Base-by-base conservation (phyloP, 1,140 invertebrate genomes). In the Campodea augens region DNA sequence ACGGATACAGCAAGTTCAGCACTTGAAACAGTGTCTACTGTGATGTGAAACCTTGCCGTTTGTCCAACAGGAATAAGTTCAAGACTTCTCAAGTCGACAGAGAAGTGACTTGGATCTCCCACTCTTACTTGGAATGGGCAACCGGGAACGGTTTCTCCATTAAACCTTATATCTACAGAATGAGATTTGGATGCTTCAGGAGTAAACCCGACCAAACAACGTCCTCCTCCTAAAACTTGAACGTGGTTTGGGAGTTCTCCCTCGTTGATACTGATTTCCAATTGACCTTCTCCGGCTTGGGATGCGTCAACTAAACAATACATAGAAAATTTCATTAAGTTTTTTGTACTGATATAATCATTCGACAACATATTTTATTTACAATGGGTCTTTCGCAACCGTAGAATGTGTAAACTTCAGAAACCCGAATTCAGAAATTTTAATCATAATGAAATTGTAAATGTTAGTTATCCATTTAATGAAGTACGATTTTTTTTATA, bases 241-340 rank as follows among this genome's bases (percentile, higher is more conserved):
- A 97, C 91, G 64, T 96, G 88, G 70, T 97, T 97, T 29, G 91
- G 91, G 25, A 96, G 87, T 71, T 93, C 88, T 49, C 91, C 91
- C 66, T 96, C 88, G 60, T 97, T 96, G 59, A 97, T 91, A 46
- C 89, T 92, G 57, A 96, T 96, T 72, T 96, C 91, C 53, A 97
- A 70, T 64, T 95, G 89, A 24, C 91, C 91, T 72, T 96, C 90
- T 32, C 91, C 91, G 39, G 90, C 91, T 56, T 89, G 82, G 57
- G 84, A 87, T 7, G 91, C 91, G 67, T 96, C 89, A 56, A 96
- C 90, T 88, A 62, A 45, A 71, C 71, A 44, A 45, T 48, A 46
- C 43, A 40, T 18, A 15, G 7, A 32, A 10, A 10, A 15, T 7
- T 15, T 10, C 15, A 32, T 7, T 32, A 32, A 32, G 15, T 32